These are phyloP conservation scores for Laticauda colubrina DNA, from an alignment of 2,113 vertebrate genomes.

Conservation along the genomic window DNA sequence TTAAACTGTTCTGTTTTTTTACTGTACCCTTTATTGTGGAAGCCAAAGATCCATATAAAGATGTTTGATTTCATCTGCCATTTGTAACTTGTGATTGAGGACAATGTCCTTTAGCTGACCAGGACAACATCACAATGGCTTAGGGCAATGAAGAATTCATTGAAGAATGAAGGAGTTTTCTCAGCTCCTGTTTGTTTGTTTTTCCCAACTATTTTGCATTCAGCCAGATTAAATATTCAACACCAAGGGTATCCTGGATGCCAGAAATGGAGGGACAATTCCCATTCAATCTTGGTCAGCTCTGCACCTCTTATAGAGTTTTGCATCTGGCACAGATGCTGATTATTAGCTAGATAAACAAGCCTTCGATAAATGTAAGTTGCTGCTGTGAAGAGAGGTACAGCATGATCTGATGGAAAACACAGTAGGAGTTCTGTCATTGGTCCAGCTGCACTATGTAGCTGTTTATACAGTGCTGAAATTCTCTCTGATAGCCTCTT, in stretches of 20 bases:
- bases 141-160: background rate
- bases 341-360: background rate
- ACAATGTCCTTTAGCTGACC: no score
- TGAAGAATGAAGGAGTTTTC: background rate
- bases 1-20: background rate
- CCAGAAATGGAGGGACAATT: background rate
- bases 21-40: background rate
- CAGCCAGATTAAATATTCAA: background rate
- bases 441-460: conserved; percentile 72
- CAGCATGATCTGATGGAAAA: conserved; percentile 63
- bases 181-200: background rate
- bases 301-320: background rate
- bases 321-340: conserved; percentile 13
- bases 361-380: conserved; percentile 24
- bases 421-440: conserved; percentile 71
- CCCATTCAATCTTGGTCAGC: background rate
- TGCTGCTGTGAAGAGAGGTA: conserved; percentile 42
- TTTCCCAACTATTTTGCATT: background rate
- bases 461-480: conserved; percentile 61
- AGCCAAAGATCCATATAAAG: background rate
- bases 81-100: background rate
- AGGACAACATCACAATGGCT: background rate
- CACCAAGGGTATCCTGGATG: background rate
- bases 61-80: background rate
- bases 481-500: conserved; percentile 69